These are phyloP conservation scores for Eulimnadia texana DNA, from an alignment of 1,140 invertebrate genomes.

Conservation along the genomic window DNA sequence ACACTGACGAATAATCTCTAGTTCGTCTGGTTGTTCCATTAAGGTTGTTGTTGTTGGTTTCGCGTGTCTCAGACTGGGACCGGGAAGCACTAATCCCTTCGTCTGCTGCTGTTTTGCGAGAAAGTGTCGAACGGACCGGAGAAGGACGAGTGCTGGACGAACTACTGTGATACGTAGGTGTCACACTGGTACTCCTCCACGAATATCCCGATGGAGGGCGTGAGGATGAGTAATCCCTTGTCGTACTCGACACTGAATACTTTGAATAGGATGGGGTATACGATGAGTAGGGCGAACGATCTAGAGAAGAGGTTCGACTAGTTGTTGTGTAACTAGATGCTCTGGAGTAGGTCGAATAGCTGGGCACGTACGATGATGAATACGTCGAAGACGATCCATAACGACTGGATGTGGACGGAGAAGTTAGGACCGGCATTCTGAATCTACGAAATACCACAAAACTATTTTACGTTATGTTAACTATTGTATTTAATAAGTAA, in stretches of 20 bases:
- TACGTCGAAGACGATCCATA: neutral
- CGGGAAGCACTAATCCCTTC: neutral
- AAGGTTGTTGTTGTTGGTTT: constrained; percentile 8
- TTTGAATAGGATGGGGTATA: neutral
- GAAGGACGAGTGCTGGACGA: neutral
- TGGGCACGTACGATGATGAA: neutral
- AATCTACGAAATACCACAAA: neutral
- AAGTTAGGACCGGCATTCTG: constrained; percentile 7
- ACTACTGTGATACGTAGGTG: neutral
- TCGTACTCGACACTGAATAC: neutral
- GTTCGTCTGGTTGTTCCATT: neutral
- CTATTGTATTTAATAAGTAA: too few relatives aligned
- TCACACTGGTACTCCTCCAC: neutral
- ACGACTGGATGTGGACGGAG: neutral
- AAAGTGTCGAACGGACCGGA: neutral
- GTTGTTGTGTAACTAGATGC: neutral
- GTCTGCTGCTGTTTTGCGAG: neutral
- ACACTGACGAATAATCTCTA: constrained; percentile 4
- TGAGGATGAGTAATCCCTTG: constrained; percentile 1
- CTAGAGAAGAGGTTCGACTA: constrained; percentile 1
- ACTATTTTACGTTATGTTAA: too few relatives aligned
- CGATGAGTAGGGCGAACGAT: neutral
- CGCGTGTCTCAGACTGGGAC: constrained; percentile 2
- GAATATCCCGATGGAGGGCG: neutral
- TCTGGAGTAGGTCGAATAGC: neutral